Base-by-base conservation (phyloP, 1,140 invertebrate genomes). In the Drosophila nigrodunni region DNA sequence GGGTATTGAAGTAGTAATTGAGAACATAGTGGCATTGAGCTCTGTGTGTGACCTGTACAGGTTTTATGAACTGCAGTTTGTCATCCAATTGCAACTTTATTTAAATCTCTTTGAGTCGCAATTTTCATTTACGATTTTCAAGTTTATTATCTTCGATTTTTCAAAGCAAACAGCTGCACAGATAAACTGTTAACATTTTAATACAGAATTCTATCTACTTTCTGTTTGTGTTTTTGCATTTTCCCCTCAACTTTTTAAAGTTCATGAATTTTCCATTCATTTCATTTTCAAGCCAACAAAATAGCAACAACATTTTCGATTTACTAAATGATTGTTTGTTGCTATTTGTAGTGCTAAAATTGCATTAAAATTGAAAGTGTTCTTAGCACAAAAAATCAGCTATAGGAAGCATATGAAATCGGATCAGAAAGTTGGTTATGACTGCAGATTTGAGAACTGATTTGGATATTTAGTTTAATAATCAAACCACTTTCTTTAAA, bases 41-140 rank as follows among this genome's bases (percentile, higher is more conserved):
- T 35, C 3, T 15, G 10, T 30, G 25, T 49, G 10, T 35, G 50
- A 35, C 60, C 44, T 64, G 10, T 11, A 34, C 10, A 52, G 47
- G 15, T 2, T 39, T 54, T n/a, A 11, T 52, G 44, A 66, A 37
- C 59, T 73, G 54, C 54, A 62, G 41, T 39, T 57, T 57, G 55
- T 43, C 54, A 59, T 59, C 41, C 13, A 41, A 61, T 50, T 52
- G 66, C 66, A 64, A 62, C 34, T 47, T 47, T 52, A 62, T 62
- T 46, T 50, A 46, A 64, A 37, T 62, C 50, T 13, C 15, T 62
- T 70, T 55, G 59, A 37, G 25, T n/a, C 34, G 49, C 58, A 62
- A 25, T 37, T 37, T 61, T 70, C 57, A 70, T 70, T 70, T 70
- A 41, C 46, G 34, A 39, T 58, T 39, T 39, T 67, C 34, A 41